phyloP scores from a whole-genome alignment of 2,113 vertebrate genomes.

The Hippocampus zosterae region DNA sequence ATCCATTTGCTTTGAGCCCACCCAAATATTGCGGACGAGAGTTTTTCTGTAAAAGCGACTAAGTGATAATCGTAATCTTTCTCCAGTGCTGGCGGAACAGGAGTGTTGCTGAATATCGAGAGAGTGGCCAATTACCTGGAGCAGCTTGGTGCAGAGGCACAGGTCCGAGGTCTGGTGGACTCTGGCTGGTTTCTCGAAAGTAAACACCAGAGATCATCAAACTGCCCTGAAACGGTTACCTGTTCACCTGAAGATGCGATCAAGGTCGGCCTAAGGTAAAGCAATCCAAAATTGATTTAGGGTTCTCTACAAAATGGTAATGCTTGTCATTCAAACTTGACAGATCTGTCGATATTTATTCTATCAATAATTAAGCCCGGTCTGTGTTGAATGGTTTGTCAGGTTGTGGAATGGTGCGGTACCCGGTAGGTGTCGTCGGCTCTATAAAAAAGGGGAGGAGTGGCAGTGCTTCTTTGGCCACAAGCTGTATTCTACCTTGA shows the following conservation, averaged over 20 bases:
- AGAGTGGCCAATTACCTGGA: constrained; percentile 73
- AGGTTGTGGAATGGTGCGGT: constrained; percentile 80
- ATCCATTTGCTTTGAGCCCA: neutral
- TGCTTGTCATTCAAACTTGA: neutral
- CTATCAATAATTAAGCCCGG: neutral
- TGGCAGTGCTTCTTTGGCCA: constrained; percentile 82
- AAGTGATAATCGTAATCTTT: constrained; percentile 23
- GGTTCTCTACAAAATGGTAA: neutral
- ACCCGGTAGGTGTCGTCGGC: constrained; percentile 75
- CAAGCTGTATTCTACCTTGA: constrained; percentile 75
- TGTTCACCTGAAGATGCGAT: constrained; percentile 76
- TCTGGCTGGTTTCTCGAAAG: constrained; percentile 81
- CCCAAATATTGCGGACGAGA: neutral
- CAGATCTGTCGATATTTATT: neutral
- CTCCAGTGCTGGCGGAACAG: constrained; percentile 77
- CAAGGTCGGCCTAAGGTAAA: constrained; percentile 76
- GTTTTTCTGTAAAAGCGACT: constrained; percentile 11
- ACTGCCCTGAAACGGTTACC: constrained; percentile 72
- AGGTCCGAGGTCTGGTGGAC: constrained; percentile 79
- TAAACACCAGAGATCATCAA: constrained; percentile 68
- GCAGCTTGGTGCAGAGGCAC: constrained; percentile 73
- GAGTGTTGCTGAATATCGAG: constrained; percentile 80
- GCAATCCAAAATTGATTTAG: neutral
- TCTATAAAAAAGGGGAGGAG: constrained; percentile 75
- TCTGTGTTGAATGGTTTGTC: constrained; percentile 17